phyloP scores from a whole-genome alignment of 2,888 invertebrate species.

The Tinea pellionella region DNA sequence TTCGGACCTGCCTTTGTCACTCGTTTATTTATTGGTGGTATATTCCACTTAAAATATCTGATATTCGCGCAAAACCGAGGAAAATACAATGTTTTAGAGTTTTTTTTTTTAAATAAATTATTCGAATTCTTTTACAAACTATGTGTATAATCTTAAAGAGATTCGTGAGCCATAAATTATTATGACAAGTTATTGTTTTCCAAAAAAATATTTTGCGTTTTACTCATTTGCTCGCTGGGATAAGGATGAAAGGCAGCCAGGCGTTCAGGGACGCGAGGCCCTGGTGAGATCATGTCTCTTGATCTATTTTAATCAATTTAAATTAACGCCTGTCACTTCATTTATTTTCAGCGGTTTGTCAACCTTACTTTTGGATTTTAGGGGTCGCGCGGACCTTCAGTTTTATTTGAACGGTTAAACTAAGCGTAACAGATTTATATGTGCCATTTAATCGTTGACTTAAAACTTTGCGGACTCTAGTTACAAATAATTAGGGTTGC shows the following conservation, averaged over 20 bases:
- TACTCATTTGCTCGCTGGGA: conserved; percentile 64
- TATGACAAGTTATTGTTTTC: conserved; percentile 32
- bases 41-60: too few relatives aligned
- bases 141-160: background rate
- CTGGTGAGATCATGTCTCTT: conserved; percentile 63
- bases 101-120: too few relatives aligned
- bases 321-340: background rate
- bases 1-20: too few relatives aligned
- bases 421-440: too few relatives aligned
- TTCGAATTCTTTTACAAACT: conserved; percentile 1
- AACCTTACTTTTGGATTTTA: background rate
- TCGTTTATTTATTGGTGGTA: too few relatives aligned
- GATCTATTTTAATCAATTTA: conserved; percentile 1
- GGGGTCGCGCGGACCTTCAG: too few relatives aligned
- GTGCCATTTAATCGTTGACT: too few relatives aligned
- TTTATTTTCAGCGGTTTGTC: background rate
- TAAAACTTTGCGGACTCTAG: too few relatives aligned
- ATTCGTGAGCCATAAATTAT: conserved; percentile 2
- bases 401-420: too few relatives aligned
- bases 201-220: conserved; percentile 58
- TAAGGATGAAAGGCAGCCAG: conserved; percentile 66
- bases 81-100: too few relatives aligned
- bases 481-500: too few relatives aligned
- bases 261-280: conserved; percentile 70
- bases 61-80: too few relatives aligned